phyloP scores from a whole-genome alignment of 2,113 vertebrate genomes.

The Camelus bactrianus region DNA sequence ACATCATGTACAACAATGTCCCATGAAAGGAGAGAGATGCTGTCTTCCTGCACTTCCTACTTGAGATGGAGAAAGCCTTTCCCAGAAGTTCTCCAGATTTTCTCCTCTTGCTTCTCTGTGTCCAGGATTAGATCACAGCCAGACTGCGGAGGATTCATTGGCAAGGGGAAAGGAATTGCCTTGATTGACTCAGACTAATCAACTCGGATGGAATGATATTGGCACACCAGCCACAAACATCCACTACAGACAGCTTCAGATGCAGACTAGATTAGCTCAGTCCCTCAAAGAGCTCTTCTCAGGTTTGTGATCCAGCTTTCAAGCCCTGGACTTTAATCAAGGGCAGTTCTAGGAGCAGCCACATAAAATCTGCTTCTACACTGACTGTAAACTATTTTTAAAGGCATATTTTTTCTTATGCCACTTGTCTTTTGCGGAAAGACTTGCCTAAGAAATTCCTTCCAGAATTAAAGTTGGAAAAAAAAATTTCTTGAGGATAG shows the following conservation, averaged over 20 bases:
- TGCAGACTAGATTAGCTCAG: neutral
- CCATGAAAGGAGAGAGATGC: neutral
- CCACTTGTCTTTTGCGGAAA: neutral
- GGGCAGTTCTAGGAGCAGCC: neutral
- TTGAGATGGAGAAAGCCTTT: conserved; percentile 9
- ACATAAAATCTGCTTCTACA: neutral
- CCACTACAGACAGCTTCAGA: neutral
- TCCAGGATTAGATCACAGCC: neutral
- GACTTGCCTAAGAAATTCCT: neutral
- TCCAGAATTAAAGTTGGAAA: conserved; percentile 38
- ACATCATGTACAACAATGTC: neutral
- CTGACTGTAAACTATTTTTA: neutral
- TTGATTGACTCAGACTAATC: neutral
- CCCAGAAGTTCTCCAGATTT: neutral
- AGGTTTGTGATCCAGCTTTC: neutral
- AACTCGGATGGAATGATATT: neutral
- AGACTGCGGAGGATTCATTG: neutral
- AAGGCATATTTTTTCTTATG: neutral
- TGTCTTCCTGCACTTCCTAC: neutral
- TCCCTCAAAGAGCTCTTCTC: neutral
- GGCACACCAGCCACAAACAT: neutral
- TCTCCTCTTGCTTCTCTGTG: neutral
- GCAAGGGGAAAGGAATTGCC: neutral
- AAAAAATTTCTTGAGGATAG: neutral
- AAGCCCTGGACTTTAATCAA: neutral